Conservation (phyloP, 2,888 invertebrate genomes). For the Tenthredo livida region DNA sequence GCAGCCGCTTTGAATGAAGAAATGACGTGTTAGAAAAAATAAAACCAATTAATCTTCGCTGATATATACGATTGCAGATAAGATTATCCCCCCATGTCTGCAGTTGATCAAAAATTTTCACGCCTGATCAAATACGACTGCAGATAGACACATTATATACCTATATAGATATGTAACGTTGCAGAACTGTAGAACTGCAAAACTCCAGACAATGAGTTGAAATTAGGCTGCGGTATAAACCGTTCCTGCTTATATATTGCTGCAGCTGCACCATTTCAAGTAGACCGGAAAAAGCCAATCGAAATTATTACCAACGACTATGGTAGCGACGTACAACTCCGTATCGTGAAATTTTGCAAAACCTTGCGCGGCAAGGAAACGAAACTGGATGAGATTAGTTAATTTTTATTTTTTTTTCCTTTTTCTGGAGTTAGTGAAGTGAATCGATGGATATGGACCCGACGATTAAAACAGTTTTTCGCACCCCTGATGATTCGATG, state of each 20-base stretch:
- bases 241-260: conserved; percentile 11
- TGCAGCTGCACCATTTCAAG: conserved; percentile 27
- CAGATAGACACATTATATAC: not conserved
- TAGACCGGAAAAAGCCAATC: conserved; percentile 41
- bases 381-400: not conserved
- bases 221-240: conserved; percentile 10
- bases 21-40: not conserved
- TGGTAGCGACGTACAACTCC: not conserved
- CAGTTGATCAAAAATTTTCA: not conserved
- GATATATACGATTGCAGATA: not conserved
- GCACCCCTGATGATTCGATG: not conserved
- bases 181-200: not conserved
- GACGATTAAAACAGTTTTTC: not conserved
- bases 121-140: not conserved
- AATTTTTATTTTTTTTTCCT: too few relatives aligned
- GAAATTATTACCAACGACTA: not conserved
- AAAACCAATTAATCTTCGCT: not conserved
- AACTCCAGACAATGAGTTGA: not conserved
- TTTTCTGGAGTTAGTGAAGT: not conserved
- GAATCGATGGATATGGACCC: not conserved
- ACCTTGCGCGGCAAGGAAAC: not conserved
- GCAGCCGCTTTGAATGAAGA: not conserved
- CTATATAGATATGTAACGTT: too few relatives aligned
- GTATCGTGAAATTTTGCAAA: not conserved
- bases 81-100: not conserved